phyloP scores from a whole-genome alignment of 2,888 invertebrate species.

The Entomobrya proxima region DNA sequence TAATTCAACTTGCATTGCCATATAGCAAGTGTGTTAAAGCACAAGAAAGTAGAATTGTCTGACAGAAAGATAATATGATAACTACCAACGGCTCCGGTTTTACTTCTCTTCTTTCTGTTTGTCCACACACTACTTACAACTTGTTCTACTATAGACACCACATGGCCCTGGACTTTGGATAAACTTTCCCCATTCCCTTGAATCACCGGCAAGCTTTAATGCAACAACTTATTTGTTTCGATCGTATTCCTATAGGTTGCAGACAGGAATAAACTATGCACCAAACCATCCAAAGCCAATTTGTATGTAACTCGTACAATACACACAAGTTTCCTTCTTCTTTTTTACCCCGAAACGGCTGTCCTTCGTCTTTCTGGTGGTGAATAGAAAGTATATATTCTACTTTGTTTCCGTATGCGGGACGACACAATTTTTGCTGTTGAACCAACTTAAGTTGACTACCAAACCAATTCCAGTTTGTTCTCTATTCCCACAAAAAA shows the following conservation, averaged over 20 bases:
- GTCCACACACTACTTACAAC: not conserved
- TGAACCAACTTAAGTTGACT: not conserved
- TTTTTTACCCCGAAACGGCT: not conserved
- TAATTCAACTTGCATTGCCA: too few relatives aligned
- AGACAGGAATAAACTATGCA: constrained; percentile 20
- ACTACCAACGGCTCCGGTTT: not conserved
- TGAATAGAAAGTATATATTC: constrained; percentile 11
- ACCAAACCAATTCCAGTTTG: constrained; percentile 1
- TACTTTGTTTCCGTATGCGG: constrained; percentile 15
- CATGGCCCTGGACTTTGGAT: constrained; percentile 14
- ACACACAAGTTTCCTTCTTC: not conserved
- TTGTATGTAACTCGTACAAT: constrained; percentile 47
- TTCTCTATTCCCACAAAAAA: constrained; percentile 15
- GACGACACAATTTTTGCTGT: not conserved
- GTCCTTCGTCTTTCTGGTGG: too few relatives aligned
- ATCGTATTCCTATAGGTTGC: not conserved
- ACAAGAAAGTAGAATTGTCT: not conserved
- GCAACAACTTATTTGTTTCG: constrained; percentile 12
- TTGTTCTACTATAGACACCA: not conserved
- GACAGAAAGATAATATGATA: not conserved
- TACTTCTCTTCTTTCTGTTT: not conserved
- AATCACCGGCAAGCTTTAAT: constrained; percentile 5
- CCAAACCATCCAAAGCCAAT: constrained; percentile 9
- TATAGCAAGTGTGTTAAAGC: not conserved
- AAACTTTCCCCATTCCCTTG: constrained; percentile 33